Evolutionary conservation across 1,140 invertebrate genomes (phyloP), one percentile per base, ranked within the genome.

Genomic region (Orchestia grillus): DNA sequence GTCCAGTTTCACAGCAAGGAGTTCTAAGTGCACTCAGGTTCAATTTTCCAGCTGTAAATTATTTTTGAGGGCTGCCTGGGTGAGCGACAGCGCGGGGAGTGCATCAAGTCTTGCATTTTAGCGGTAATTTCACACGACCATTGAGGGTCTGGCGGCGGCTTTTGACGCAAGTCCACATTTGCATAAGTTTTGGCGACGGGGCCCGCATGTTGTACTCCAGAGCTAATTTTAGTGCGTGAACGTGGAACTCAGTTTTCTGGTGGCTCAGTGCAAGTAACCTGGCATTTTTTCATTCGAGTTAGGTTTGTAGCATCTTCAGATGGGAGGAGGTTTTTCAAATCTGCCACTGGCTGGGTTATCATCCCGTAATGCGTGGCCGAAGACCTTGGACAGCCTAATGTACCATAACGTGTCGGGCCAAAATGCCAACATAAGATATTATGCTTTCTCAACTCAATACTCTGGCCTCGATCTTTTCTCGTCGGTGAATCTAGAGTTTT

Each of bases 21-120:
- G 62, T 77, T 77, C 28, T 28, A 77, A 19, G 62, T 28, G 1
- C 62, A 77, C 62, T 77, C 62, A 77, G 28, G 15, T 77, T 77
- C 62, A 77, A 77, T 77, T 77, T 77, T 77, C 62, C 62, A 23
- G 62, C 62, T 28, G 28, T 77, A 77, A 77, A 77, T 77, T 77
- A 77, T 77, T 77, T 53, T 77, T 77, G 62, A 77, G 62, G 15
- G 62, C 62, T 77, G 62, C 28, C 62, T 23, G 11, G 28, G 62
- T 77, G 62, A 77, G 62, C 62, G 62, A 77, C 62, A 36, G 62
- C 11, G 62, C 15, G 15, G 28, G 36, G 62, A 77, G 62, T 91
- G 41, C 3, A 91, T 91, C 23, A 91, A 91, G 88, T 44, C 88
- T 44, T 91, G 88, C 88, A 91, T 91, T 91, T 91, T 91, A 91